These are phyloP conservation scores for Mormyrops boulengeri DNA, from an alignment of 2,797 vertebrate genomes.

Conservation along the genomic window DNA sequence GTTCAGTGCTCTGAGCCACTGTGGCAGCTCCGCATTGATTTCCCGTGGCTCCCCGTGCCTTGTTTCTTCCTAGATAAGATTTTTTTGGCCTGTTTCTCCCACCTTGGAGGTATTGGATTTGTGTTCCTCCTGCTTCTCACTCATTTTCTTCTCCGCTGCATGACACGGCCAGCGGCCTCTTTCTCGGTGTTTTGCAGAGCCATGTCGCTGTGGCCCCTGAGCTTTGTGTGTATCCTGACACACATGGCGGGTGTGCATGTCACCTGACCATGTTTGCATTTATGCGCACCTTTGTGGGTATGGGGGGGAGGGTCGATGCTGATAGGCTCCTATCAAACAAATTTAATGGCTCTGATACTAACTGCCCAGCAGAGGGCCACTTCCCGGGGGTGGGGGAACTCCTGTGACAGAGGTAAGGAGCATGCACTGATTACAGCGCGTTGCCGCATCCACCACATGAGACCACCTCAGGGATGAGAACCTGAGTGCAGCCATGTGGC, in stretches of 20 bases:
- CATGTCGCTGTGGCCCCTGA: background rate
- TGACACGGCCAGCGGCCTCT: background rate
- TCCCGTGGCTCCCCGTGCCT: background rate
- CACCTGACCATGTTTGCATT: background rate
- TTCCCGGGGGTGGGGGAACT: background rate
- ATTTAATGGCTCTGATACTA: background rate
- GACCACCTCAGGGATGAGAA: background rate
- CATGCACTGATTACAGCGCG: background rate
- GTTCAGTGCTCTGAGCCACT: background rate
- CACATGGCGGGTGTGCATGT: background rate
- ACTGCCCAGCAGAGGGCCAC: background rate
- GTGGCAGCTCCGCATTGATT: slow-evolving; percentile 10
- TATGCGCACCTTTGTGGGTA: background rate
- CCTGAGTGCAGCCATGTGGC: background rate
- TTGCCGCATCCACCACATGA: background rate
- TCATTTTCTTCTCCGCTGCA: background rate
- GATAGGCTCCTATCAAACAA: background rate
- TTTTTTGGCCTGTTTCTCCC: background rate
- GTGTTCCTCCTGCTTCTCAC: background rate
- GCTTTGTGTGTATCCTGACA: background rate
- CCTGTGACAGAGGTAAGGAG: background rate
- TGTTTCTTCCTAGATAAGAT: slow-evolving; percentile 5
- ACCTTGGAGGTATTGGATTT: slow-evolving; percentile 1
- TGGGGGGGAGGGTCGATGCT: background rate
- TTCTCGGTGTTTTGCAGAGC: background rate